These are phyloP conservation scores for Drosophila subpulchrella DNA, from an alignment of 1,140 invertebrate species.

Conservation along the genomic window DNA sequence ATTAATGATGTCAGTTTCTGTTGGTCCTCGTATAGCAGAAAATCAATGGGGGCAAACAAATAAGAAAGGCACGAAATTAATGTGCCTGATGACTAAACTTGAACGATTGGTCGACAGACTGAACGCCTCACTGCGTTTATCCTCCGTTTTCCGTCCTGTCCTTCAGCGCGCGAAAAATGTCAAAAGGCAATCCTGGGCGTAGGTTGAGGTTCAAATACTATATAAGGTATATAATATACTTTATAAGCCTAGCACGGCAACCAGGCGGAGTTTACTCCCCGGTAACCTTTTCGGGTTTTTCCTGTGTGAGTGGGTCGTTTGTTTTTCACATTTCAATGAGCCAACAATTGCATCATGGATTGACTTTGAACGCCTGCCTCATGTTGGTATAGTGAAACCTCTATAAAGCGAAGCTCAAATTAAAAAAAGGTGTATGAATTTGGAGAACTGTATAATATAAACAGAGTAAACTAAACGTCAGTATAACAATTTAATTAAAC, in stretches of 20 bases:
- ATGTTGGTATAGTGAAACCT: background rate
- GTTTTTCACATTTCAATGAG: conserved; percentile 69
- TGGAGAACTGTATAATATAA: background rate
- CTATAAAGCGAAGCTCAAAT: background rate
- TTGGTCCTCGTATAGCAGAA: conserved; percentile 15
- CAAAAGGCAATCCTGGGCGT: conserved; percentile 56
- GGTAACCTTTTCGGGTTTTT: conserved; percentile 44
- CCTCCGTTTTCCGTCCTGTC: conserved; percentile 40
- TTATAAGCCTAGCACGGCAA: conserved; percentile 58
- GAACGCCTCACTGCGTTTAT: conserved; percentile 42
- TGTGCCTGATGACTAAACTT: conserved; percentile 47
- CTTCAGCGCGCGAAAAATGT: conserved; percentile 67
- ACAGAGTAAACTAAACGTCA: background rate
- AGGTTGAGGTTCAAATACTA: background rate
- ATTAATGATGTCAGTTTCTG: conserved; percentile 53
- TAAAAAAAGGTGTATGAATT: background rate
- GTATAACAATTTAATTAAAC: no score
- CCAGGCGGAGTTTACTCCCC: conserved; percentile 15
- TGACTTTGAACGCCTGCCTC: background rate
- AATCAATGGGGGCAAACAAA: conserved; percentile 60
- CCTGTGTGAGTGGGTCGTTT: conserved; percentile 13
- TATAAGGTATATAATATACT: conserved; percentile 9
- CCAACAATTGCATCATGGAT: conserved; percentile 74
- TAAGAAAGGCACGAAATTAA: conserved; percentile 48
- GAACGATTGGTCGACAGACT: conserved; percentile 28